phyloP scores from a whole-genome alignment of 1,140 invertebrate species.

The Hylyphantes graminicola region DNA sequence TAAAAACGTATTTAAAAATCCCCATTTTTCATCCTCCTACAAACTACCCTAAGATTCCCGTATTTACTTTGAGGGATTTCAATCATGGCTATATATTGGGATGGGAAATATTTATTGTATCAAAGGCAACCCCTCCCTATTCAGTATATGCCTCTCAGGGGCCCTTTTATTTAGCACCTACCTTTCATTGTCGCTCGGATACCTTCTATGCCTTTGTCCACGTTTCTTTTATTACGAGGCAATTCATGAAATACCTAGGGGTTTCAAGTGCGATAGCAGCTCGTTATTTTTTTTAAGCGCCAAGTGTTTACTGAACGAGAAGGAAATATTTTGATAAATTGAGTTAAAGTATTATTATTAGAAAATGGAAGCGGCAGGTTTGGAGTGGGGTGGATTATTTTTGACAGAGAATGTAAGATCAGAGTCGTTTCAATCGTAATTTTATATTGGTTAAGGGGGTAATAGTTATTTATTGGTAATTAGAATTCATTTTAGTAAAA shows the following conservation, averaged over 20 bases:
- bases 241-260: conserved; percentile 22
- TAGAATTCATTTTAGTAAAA: too few species aligned
- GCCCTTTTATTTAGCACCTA: conserved; percentile 37
- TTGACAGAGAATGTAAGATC: too few species aligned
- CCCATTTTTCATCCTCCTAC: too few species aligned
- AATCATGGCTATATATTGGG: not conserved
- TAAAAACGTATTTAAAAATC: too few species aligned
- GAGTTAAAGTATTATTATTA: not conserved
- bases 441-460: too few species aligned
- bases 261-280: not conserved
- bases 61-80: too few species aligned
- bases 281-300: not conserved
- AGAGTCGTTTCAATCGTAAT: too few species aligned
- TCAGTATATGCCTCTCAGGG: not conserved
- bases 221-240: conserved; percentile 26
- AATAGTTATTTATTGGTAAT: too few species aligned
- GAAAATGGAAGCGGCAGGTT: too few species aligned
- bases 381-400: too few species aligned
- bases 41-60: too few species aligned
- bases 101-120: conserved; percentile 28
- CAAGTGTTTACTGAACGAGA: conserved; percentile 20
- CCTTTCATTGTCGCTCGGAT: conserved; percentile 28
- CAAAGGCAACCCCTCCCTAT: conserved; percentile 7
- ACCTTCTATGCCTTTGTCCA: conserved; percentile 30
- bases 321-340: conserved; percentile 1